Evolutionary conservation across 2,797 vertebrate species (phyloP).

Genomic region (Macropus fuliginosus): DNA sequence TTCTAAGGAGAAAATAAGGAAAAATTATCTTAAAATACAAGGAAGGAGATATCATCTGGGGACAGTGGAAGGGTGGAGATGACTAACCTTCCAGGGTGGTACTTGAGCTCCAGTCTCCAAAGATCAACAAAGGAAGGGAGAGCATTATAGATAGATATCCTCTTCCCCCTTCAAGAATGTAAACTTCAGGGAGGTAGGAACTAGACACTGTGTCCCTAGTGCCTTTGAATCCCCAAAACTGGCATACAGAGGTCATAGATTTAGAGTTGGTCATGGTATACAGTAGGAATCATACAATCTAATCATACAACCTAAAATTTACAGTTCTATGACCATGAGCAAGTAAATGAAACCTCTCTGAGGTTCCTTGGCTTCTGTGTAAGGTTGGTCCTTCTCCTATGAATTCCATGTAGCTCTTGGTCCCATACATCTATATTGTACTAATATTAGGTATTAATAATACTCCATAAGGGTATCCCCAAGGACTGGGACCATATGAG

Average conservation of each 20-base stretch:
- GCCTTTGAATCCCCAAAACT: not conserved
- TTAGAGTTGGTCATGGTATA: not conserved
- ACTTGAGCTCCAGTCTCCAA: not conserved
- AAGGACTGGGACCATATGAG: not conserved
- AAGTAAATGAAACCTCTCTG: not conserved
- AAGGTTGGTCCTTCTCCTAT: not conserved
- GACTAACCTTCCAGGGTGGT: not conserved
- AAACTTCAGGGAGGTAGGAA: not conserved
- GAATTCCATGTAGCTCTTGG: not conserved
- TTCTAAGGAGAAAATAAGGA: not conserved
- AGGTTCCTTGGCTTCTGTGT: not conserved
- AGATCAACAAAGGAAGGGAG: not conserved
- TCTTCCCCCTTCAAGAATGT: not conserved
- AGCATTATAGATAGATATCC: not conserved
- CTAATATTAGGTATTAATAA: not conserved
- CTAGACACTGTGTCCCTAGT: not conserved
- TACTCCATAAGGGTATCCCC: rapidly evolving
- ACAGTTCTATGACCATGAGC: not conserved
- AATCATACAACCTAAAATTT: not conserved
- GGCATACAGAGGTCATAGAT: no score
- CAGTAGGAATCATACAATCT: not conserved
- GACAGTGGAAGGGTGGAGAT: not conserved
- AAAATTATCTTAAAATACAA: not conserved
- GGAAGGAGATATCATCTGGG: not conserved
- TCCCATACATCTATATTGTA: not conserved